Evolutionary conservation across 1,140 invertebrate species (phyloP), one percentile per base, ranked within the genome.

Genomic region (Sarcophaga peregrina): DNA sequence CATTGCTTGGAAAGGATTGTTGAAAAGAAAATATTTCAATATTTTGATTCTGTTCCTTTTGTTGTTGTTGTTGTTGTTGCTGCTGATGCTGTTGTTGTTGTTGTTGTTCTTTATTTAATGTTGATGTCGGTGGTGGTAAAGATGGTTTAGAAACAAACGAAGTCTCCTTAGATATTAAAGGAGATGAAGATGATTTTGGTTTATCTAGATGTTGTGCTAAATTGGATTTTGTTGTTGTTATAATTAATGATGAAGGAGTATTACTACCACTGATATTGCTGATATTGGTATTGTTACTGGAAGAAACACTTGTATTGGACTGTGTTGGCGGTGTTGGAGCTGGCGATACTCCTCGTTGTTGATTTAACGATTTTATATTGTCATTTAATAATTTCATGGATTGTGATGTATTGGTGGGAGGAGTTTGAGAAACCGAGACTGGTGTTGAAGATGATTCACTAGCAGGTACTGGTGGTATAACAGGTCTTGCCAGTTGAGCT

Each of bases 401-500:
- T 25, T 68, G 62, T 68, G 62, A 68, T 73, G 76, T 52, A 72
- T 81, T 83, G 5, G 75, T 48, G 13, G 76, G 54, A 3, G 76
- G 54, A 1, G 54, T 72, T 68, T 68, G 62, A 11, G 76, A 68
- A 25, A 74, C 78, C 7, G 46, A 25, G 10, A 75, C n/a, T 13
- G 80, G 20, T 52, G 76, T 45, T 15, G 58, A 52, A 17, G 45
- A 48, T 3, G 75, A 78, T 52, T 78, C 75, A 78, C 75, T 78
- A 11, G 87, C 83, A 46, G 89, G 87, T 15, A 93, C 93, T 0
- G 94, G 94, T 20, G 95, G 93, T 84, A 93, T 93, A 1, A 95
- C 93, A 1, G 95, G 95, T 75, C 94, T 91, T 0, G 94, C 95
- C 83, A 95, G 87, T 85, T 96, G 95, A 0, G 93, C 94, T 89